Evolutionary conservation across 2,797 vertebrate species (phyloP).

Genomic region (Urosaurus nigricauda): DNA sequence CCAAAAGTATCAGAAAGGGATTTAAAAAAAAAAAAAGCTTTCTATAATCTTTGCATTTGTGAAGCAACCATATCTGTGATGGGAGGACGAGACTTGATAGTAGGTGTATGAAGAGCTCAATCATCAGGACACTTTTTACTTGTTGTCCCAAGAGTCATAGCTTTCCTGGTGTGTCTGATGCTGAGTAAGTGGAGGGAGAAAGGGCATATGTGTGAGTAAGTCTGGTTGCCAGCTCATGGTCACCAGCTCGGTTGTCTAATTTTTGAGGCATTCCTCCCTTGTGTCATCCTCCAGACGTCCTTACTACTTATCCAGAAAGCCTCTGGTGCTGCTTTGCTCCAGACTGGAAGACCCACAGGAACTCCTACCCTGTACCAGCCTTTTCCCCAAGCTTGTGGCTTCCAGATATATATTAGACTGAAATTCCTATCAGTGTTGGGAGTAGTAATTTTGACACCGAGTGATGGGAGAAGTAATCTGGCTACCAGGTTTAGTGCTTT

Average conservation of each 20-base stretch:
- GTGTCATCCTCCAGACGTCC: not conserved
- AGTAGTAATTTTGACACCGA: not conserved
- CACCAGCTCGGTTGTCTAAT: not conserved
- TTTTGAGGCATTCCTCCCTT: not conserved
- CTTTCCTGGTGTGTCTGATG: not conserved
- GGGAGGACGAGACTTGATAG: not conserved
- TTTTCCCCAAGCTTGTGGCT: no score
- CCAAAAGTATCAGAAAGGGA: not conserved
- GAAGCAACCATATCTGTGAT: not conserved
- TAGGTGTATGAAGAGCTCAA: not conserved
- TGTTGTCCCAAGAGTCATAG: conserved; percentile 4
- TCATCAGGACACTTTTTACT: not conserved
- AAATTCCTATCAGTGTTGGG: no score
- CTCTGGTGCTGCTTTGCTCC: not conserved
- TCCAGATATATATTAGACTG: no score
- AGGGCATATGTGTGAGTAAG: not conserved
- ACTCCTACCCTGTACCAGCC: not conserved
- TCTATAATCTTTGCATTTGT: not conserved
- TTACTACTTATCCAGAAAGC: not conserved
- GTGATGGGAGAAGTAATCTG: not conserved
- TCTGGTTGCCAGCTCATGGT: conserved; percentile 11
- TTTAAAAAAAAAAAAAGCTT: not conserved
- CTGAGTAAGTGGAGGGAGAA: not conserved
- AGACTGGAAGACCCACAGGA: not conserved
- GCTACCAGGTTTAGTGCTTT: not conserved